Percentiles rank a stretch among this genome's conserved stretches.
phyloP scores from a whole-genome alignment of 2,113 vertebrate species.

The Chamaetylas fuelleborni region DNA sequence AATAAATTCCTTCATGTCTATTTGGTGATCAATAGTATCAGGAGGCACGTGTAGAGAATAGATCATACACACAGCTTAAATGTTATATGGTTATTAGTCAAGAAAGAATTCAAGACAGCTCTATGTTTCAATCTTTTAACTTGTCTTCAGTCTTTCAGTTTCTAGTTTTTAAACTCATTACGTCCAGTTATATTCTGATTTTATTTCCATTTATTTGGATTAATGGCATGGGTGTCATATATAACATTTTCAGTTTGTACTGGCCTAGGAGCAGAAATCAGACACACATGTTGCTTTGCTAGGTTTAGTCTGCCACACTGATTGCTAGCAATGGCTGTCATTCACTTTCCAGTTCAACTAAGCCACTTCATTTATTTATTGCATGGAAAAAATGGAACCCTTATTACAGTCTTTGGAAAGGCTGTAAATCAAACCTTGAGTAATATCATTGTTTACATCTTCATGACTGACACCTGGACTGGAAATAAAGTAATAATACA shows the following conservation, averaged over 20 bases:
- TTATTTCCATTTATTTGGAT: not conserved
- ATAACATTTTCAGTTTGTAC: not conserved
- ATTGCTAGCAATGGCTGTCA: not conserved
- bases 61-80: not conserved
- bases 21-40: not conserved
- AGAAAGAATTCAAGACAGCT: not conserved
- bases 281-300: not conserved
- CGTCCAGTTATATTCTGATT: not conserved
- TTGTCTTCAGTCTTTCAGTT: not conserved
- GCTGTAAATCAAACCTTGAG: not conserved
- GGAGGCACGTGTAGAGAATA: accelerated
- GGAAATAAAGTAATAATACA: not conserved
- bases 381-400: not conserved
- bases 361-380: not conserved
- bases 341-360: not conserved
- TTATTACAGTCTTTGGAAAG: not conserved
- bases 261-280: not conserved
- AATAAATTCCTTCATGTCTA: not conserved
- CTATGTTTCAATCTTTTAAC: not conserved
- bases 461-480: not conserved
- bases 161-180: not conserved
- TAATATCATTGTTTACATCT: not conserved
- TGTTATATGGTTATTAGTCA: not conserved
- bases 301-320: not conserved
- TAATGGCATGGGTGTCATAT: not conserved